Conservation (phyloP, 2,113 vertebrate species). For the Labeo rohita region DNA sequence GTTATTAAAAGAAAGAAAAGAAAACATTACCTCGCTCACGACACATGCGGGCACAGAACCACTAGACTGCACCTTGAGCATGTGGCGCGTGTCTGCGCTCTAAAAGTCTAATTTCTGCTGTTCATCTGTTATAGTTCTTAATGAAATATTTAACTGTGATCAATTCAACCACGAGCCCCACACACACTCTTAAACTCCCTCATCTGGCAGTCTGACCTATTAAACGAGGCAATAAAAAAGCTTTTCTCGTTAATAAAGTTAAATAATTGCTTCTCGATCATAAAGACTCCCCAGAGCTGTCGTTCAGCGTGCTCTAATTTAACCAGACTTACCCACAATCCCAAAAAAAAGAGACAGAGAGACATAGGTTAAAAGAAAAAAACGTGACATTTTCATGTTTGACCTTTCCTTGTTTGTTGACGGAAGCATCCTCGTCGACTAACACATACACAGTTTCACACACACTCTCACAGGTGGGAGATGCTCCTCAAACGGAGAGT, state of each 20-base stretch:
- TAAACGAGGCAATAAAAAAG: conserved; percentile 57
- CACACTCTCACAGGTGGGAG: conserved; percentile 5
- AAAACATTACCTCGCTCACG: too few species aligned
- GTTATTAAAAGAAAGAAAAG: too few species aligned
- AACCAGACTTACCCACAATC: conserved; percentile 36
- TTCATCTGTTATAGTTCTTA: conserved; percentile 26
- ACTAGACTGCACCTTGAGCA: background rate
- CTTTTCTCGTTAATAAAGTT: conserved; percentile 67
- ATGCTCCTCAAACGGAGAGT: background rate
- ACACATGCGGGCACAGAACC: background rate
- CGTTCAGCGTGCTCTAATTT: conserved; percentile 48
- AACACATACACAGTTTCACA: background rate
- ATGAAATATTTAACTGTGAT: conserved; percentile 40
- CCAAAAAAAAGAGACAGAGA: background rate
- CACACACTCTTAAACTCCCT: conserved; percentile 15
- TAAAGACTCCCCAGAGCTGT: conserved; percentile 58
- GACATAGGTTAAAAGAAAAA: background rate
- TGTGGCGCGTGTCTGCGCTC: background rate
- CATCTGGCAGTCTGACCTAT: conserved; percentile 48
- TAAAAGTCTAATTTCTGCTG: background rate
- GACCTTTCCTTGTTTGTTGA: background rate
- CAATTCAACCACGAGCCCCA: conserved; percentile 1
- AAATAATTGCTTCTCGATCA: conserved; percentile 62
- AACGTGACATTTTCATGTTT: conserved; percentile 1
- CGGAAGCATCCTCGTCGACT: background rate